phyloP scores from a whole-genome alignment of 1,140 invertebrate genomes.

The Saccostrea glomerata region DNA sequence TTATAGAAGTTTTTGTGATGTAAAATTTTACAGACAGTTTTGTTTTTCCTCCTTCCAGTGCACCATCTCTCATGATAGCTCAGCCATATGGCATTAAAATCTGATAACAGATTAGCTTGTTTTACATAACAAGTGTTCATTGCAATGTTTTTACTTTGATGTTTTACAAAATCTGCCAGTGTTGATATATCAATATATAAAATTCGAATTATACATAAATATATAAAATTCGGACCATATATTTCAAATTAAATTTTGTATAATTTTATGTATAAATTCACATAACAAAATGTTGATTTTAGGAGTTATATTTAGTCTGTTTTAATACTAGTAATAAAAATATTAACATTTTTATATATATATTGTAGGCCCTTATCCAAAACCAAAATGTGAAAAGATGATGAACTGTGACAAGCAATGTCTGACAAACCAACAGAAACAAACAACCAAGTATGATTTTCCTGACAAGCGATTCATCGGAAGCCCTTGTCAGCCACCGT shows the following conservation, averaged over 20 bases:
- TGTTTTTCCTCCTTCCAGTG: background rate
- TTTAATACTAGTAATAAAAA: background rate
- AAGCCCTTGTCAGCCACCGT: slow-evolving; percentile 59
- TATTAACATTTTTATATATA: background rate
- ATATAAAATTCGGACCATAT: too few relatives aligned
- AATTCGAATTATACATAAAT: too few relatives aligned
- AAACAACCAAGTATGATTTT: slow-evolving; percentile 61
- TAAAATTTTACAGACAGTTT: background rate
- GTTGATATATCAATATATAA: too few relatives aligned
- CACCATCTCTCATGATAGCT: background rate
- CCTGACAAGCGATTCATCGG: slow-evolving; percentile 59
- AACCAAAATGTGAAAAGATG: slow-evolving; percentile 24
- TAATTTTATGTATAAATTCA: too few relatives aligned
- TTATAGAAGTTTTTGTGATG: background rate
- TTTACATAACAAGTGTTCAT: slow-evolving; percentile 27
- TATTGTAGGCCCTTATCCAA: background rate
- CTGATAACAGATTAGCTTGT: slow-evolving; percentile 10
- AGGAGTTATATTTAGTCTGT: too few relatives aligned
- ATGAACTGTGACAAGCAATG: slow-evolving; percentile 22
- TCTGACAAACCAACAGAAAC: background rate
- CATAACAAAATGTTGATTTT: too few relatives aligned
- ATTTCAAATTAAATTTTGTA: too few relatives aligned
- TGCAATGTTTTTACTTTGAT: background rate
- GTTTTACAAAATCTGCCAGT: background rate
- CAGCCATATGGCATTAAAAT: background rate